phyloP scores from a whole-genome alignment of 2,113 vertebrate species.

The Tricholaema leucomelas region DNA sequence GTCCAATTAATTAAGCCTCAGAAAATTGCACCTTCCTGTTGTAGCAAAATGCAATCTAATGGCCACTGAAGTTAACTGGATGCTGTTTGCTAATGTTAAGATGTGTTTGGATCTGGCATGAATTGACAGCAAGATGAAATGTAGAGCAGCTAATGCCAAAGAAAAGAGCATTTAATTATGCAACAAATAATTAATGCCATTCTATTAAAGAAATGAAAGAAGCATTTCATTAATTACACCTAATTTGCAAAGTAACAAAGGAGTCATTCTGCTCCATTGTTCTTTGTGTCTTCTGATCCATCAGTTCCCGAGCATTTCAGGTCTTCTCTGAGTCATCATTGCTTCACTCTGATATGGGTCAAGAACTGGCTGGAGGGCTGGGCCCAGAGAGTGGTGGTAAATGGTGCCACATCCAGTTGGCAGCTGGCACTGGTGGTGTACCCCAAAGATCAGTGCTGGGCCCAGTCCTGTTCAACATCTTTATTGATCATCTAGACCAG shows the following conservation, averaged over 20 bases:
- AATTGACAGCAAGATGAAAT: fast-evolving
- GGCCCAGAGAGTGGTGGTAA: too few relatives aligned
- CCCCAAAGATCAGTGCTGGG: too few relatives aligned
- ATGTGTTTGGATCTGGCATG: background rate
- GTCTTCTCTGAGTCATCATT: background rate
- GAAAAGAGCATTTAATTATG: background rate
- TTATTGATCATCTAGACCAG: too few relatives aligned
- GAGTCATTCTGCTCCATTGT: background rate
- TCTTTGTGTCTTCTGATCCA: background rate
- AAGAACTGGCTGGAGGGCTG: too few relatives aligned
- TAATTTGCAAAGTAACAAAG: background rate
- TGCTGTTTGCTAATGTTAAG: background rate
- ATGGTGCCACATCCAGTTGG: too few relatives aligned
- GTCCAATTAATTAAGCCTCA: background rate
- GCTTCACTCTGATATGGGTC: too few relatives aligned
- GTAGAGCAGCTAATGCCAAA: background rate
- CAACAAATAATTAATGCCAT: background rate
- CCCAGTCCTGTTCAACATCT: too few relatives aligned
- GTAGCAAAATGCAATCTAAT: background rate
- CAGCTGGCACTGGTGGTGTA: too few relatives aligned
- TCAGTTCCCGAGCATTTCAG: background rate
- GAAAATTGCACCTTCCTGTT: background rate
- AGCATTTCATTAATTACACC: background rate
- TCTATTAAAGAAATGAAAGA: background rate
- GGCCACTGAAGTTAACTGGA: background rate